These are phyloP conservation scores for Sarcoramphus papa DNA, from an alignment of 2,797 vertebrate genomes.

Conservation along the genomic window DNA sequence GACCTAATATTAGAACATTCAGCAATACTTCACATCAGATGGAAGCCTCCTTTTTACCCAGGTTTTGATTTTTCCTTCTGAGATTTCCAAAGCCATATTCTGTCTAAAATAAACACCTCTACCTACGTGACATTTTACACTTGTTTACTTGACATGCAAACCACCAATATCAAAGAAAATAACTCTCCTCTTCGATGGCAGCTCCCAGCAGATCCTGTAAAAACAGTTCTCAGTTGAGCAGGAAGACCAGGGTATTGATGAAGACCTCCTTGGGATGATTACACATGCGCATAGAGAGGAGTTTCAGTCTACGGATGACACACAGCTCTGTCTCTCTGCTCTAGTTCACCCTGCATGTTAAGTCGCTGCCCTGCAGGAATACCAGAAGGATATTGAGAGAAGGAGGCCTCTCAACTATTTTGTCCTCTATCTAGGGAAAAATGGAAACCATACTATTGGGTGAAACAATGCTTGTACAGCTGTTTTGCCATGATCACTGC, in stretches of 20 bases:
- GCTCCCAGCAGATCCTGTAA: background rate
- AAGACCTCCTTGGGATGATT: background rate
- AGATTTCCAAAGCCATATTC: background rate
- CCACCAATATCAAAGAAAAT: background rate
- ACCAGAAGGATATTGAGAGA: background rate
- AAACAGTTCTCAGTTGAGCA: background rate
- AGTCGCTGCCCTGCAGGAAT: background rate
- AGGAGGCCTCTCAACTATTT: background rate
- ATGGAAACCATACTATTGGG: background rate
- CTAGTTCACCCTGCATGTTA: background rate
- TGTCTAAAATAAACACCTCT: background rate
- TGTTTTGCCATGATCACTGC: background rate
- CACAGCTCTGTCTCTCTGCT: background rate
- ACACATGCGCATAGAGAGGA: fast-evolving
- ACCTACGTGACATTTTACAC: background rate
- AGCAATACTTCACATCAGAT: background rate
- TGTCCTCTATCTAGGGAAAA: background rate
- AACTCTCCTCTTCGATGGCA: background rate
- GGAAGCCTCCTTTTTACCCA: background rate
- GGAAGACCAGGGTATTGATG: background rate
- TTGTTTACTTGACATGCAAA: background rate
- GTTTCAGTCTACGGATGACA: background rate
- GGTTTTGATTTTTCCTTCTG: background rate
- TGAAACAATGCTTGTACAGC: background rate
- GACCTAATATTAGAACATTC: background rate